Conservation (phyloP, 2,113 vertebrate genomes). For the Megaleporinus macrocephalus region DNA sequence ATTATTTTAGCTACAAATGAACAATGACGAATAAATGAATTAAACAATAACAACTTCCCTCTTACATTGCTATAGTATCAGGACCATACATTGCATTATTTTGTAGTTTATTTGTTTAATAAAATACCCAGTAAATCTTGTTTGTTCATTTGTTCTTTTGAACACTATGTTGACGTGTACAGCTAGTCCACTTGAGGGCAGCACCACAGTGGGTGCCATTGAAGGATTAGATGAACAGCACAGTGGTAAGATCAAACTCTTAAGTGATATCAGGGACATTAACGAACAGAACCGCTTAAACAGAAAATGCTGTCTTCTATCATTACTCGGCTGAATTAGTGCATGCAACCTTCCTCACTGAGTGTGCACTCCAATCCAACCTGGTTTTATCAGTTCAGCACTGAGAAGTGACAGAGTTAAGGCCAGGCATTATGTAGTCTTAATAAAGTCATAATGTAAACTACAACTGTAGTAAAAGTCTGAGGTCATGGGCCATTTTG, state of each 20-base stretch:
- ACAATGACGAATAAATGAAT: too few relatives aligned
- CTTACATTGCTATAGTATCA: too few relatives aligned
- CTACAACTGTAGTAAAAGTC: too few relatives aligned
- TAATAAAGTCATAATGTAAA: too few relatives aligned
- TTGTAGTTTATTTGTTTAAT: background rate
- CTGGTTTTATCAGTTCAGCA: too few relatives aligned
- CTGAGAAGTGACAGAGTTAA: too few relatives aligned
- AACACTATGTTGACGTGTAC: background rate
- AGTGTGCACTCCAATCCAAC: background rate
- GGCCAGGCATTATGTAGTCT: too few relatives aligned
- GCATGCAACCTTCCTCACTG: background rate
- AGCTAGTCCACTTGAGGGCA: conserved; percentile 2
- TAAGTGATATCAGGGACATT: background rate
- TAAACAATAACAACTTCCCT: too few relatives aligned
- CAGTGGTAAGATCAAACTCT: background rate
- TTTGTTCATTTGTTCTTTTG: background rate
- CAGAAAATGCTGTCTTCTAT: background rate
- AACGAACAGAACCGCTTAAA: background rate
- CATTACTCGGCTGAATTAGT: background rate
- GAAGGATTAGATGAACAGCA: background rate
- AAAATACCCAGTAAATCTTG: background rate
- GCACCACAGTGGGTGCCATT: background rate
- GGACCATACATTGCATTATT: background rate
- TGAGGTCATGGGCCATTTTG: too few relatives aligned
- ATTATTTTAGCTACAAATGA: too few relatives aligned